Evolutionary conservation across 2,797 vertebrate genomes (phyloP), one percentile per base, ranked within the genome.

Genomic region (Odontamblyopus lacepedii): DNA sequence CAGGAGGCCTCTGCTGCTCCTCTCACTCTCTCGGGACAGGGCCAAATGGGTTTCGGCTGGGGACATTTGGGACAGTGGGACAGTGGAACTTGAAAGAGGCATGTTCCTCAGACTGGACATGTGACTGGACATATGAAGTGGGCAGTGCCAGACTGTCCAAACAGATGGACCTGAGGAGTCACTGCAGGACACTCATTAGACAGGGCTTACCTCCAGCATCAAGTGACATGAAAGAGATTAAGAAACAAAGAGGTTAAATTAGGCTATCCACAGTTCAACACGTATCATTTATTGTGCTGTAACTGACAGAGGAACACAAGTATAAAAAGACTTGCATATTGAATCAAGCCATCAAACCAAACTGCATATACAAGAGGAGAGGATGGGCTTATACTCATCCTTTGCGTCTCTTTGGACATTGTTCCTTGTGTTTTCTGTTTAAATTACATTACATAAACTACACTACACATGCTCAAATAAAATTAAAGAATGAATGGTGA

Each of bases 11-110:
- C 63, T 73, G 78, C 73, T 67, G 78, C 69, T 65, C 75, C 75
- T 19, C 16, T 35, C 38, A 48, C 77, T 26, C 69, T 77, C 77
- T 84, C 35, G 30, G 48, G 59, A 73, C 78, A 63, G 65, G 72
- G 85, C 88, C 85, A 83, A 89, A 75, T 84, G 81, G 79, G 69
- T 83, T 83, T 75, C 83, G 15, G 27, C 27, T 81, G 85, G 86
- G 70, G 79, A 65, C 81, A 63, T 48, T 15, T 2, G 23, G 79
- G 61, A 63, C 77, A 77, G 86, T 72, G 59, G 44, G 44, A 65
- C 80, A 62, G 27, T 2, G 23, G 78, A 51, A 63, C 76, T 15
- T 48, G 12, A 12, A 44, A 12, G 41, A 12, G 41, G 41, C 12
- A 44, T 44, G 44, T 48, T 48, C 15, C 44, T 15, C 44, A 48